Evolutionary conservation across 2,797 vertebrate genomes (phyloP), one percentile per base, ranked within the genome.

Genomic region (Discoglossus pictus): DNA sequence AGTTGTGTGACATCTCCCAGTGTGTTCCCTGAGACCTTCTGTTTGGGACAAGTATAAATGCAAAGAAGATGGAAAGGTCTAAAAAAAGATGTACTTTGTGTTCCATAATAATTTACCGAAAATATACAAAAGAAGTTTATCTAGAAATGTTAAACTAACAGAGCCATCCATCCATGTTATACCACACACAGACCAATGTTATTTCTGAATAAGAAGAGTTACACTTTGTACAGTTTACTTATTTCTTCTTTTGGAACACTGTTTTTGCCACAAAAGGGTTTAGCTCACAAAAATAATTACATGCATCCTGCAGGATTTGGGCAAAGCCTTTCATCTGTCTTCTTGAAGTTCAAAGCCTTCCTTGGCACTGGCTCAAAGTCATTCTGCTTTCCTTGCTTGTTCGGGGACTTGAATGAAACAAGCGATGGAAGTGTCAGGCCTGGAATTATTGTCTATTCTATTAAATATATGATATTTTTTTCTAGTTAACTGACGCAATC

Each of bases 211-310:
- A 15, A 50, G 20, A 43, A 11, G 16, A 10, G 21, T 59, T 66
- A 13, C 23, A 64, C 25, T 64, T 34, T 54, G 61, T 54, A 64
- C n/a, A 52, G 36, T 52, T 60, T 60, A 60, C 23, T 27, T 24
- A 21, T 31, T 46, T 42, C 55, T 68, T 15, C 46, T 52, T 18
- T 61, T 21, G 24, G 18, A 44, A 35, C 7, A 24, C 48, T 12
- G 9, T 8, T 27, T 34, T 51, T 54, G 20, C 34, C 52, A 23
- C 52, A 39, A 61, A n/a, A 69, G 40, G 58, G 11, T 53, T 61
- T 68, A 53, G 47, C 20, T 17, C 53, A 40, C 31, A 61, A 55
- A 39, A 39, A 69, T 54, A 69, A 69, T 69, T 54, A 62, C 47
- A 31, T 23, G 65, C 44, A 31, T 67, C 65, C 54, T 59, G 65